These are phyloP conservation scores for Macroteleia sp. DNA, from an alignment of 2,888 invertebrate genomes.

Conservation along the genomic window DNA sequence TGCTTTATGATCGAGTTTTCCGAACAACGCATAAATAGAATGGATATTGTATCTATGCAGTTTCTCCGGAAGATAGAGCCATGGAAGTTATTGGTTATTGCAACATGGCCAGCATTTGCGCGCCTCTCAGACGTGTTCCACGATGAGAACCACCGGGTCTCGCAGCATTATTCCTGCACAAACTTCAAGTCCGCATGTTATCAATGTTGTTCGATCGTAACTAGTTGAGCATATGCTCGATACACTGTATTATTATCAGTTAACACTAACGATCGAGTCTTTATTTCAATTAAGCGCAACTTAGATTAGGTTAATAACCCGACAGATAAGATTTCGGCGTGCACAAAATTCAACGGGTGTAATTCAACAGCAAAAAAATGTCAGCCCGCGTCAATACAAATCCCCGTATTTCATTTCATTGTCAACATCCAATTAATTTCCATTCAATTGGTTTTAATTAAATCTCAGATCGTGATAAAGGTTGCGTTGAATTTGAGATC, in stretches of 20 bases:
- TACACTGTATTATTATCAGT: constrained; percentile 58
- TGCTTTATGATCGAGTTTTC: constrained; percentile 50
- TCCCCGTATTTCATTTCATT: constrained; percentile 18
- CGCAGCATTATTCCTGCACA: constrained; percentile 28
- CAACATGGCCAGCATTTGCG: constrained; percentile 43
- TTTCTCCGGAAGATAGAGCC: constrained; percentile 54
- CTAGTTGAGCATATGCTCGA: constrained; percentile 50
- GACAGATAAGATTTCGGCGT: constrained; percentile 29
- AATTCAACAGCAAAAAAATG: not conserved
- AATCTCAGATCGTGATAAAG: not conserved
- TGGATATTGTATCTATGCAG: constrained; percentile 50
- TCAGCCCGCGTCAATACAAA: not conserved
- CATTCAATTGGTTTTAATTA: constrained; percentile 11
- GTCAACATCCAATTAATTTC: constrained; percentile 26
- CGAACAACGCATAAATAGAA: constrained; percentile 51
- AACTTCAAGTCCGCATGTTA: constrained; percentile 47
- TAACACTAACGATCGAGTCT: constrained; percentile 52
- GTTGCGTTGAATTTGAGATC: too few species aligned
- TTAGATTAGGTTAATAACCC: constrained; percentile 25
- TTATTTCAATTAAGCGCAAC: constrained; percentile 50
- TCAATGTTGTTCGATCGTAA: constrained; percentile 56
- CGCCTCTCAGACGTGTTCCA: constrained; percentile 32
- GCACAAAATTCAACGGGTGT: not conserved
- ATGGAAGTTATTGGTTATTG: constrained; percentile 60
- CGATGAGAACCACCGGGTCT: constrained; percentile 48